Evolutionary conservation across 1,140 invertebrate genomes (phyloP).

Genomic region (Lysiphlebus fabarum): DNA sequence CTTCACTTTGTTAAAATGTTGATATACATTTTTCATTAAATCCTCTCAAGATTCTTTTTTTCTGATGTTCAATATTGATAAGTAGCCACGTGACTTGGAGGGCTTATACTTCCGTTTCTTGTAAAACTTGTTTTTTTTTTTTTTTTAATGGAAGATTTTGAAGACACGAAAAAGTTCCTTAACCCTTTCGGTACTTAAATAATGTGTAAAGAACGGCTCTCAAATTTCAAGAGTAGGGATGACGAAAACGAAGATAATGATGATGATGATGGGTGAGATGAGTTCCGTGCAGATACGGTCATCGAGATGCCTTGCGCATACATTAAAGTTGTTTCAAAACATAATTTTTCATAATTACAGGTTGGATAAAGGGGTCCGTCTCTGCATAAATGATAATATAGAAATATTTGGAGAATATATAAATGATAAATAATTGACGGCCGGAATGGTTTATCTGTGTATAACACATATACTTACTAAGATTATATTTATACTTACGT

Average conservation of each 20-base stretch:
- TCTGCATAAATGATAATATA: background rate
- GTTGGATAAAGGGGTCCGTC: slow-evolving; percentile 3
- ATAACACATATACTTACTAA: too few relatives aligned
- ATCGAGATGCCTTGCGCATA: slow-evolving; percentile 23
- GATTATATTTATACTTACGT: too few relatives aligned
- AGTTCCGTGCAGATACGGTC: slow-evolving; percentile 16
- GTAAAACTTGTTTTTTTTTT: too few relatives aligned
- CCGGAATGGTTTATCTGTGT: too few relatives aligned
- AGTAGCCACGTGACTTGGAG: too few relatives aligned
- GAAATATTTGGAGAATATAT: too few relatives aligned
- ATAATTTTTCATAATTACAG: slow-evolving; percentile 23
- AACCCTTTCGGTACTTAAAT: background rate
- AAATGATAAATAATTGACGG: too few relatives aligned
- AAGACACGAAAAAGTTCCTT: slow-evolving; percentile 15
- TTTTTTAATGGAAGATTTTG: background rate
- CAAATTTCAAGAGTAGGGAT: background rate
- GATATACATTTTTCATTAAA: too few relatives aligned
- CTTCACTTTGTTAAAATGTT: too few relatives aligned
- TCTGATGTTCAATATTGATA: too few relatives aligned
- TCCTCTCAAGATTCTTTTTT: too few relatives aligned
- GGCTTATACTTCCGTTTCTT: too few relatives aligned
- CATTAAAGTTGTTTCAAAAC: slow-evolving; percentile 23
- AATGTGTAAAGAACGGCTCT: background rate
- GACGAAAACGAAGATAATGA: background rate
- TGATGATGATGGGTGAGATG: background rate